Evolutionary conservation across 2,113 vertebrate genomes (phyloP), one percentile per base, ranked within the genome.

Genomic region (Columbina picui): DNA sequence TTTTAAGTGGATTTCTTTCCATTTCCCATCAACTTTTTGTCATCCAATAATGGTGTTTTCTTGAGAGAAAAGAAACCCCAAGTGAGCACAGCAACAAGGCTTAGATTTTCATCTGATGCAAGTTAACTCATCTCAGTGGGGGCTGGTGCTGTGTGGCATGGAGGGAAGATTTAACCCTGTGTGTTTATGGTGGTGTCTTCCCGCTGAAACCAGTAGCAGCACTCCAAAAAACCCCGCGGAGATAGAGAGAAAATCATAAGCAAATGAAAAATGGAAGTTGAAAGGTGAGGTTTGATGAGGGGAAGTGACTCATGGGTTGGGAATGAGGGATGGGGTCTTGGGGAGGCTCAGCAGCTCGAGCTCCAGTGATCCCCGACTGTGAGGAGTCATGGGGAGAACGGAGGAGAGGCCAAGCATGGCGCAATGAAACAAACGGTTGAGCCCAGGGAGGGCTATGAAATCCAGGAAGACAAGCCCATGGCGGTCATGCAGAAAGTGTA

Each of bases 221-320:
- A 12, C 74, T 92, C 56, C 23, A 56, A 71, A 90, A 95, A 78
- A 43, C 67, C 89, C 82, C 23, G 16, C 1, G n/a, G 94, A 94
- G 78, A 56, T 13, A 32, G 76, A 71, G 50, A 67, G 61, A 95
- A 86, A 77, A 82, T 92, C 65, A 77, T 80, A 87, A 94, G 76
- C 47, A 87, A 88, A 89, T 82, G 93, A 95, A 74, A 95, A 97
- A 95, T 95, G 78, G 76, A 90, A 85, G 77, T 91, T 92, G 88
- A 94, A 96, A 97, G 93, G 93, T 93, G 91, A 94, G 41, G 73
- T 90, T 84, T 78, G 77, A 92, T 20, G 76, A 78, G 91, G 71
- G 91, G 94, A 96, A 96, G 73, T 96, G 94, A 96, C 85, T 96
- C 95, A 96, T 0, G 22, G 56, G 67, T 83, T 91, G 91, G 93